phyloP scores from a whole-genome alignment of 2,888 invertebrate genomes.

The Lycophotia porphyrea region DNA sequence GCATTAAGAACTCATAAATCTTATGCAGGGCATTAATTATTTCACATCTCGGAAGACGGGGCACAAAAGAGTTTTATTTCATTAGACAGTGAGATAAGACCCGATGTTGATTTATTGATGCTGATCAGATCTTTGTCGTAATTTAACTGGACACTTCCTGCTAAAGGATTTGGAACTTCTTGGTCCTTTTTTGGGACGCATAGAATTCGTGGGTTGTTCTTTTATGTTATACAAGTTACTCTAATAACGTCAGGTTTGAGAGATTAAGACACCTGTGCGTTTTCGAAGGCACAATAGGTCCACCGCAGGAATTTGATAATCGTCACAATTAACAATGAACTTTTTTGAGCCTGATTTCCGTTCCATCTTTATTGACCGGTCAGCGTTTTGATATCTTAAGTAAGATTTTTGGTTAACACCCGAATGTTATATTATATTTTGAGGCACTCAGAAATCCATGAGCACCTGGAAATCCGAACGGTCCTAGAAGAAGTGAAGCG shows the following conservation, averaged over 20 bases:
- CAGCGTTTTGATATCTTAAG: conserved; percentile 21
- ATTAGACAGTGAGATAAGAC: conserved; percentile 81
- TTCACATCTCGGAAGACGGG: conserved; percentile 74
- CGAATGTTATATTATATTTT: neutral
- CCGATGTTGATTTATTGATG: conserved; percentile 82
- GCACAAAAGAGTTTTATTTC: conserved; percentile 82
- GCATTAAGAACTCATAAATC: conserved; percentile 87
- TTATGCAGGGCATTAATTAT: conserved; percentile 82
- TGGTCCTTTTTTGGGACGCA: conserved; percentile 34
- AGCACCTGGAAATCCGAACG: no score
- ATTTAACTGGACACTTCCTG: conserved; percentile 74
- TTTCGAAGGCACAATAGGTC: conserved; percentile 49
- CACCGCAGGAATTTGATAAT: conserved; percentile 61
- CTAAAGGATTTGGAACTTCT: conserved; percentile 48
- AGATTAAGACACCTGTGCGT: conserved; percentile 61
- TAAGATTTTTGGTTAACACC: neutral
- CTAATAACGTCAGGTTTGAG: conserved; percentile 43
- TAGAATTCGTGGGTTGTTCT: conserved; percentile 23
- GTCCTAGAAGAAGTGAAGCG: no score
- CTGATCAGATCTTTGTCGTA: conserved; percentile 75
- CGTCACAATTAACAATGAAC: conserved; percentile 49
- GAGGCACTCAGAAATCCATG: no score
- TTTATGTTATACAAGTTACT: conserved; percentile 49
- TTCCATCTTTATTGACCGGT: conserved; percentile 35
- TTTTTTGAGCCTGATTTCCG: conserved; percentile 44